Base-by-base conservation (phyloP, 2,888 invertebrate species). In the Conomelus anceps region DNA sequence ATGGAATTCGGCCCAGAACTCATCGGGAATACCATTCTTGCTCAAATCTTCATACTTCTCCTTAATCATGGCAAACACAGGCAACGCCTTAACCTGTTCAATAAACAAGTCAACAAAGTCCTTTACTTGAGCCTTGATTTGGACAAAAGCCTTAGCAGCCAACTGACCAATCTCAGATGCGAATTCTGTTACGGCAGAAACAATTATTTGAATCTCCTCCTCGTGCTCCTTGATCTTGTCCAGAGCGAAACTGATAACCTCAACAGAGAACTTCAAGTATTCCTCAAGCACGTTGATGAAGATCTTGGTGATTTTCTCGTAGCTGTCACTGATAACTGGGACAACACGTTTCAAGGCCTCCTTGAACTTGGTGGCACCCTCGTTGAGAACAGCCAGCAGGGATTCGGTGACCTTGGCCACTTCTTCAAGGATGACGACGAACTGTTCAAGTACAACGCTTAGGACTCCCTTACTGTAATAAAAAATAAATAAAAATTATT, bases 211-310 rank as follows among this genome's bases (percentile, higher is more conserved):
- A 0, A 96, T 93, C 91, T 96, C 96, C 20, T 94, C 94, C 93
- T 96, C 95, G 92, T 96, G 95, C 89, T 95, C 94, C 91, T 96
- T 96, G 89, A 95, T 93, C 92, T 96, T 93, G 91, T 95, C 94
- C 0, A 94, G 91, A n/a, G 63, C 63, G 63, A 4, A 63, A n/a
- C 63, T 63, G 63, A 63, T 63, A 20, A 63, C 91, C 41, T 93
- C 92, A 1, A 91, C 92, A 0, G 92, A 90, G 0, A 94, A 93
- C 0, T 95, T 94, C 0, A 95, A 92, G 4, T 95, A 90, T 88
- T 94, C 94, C 41, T 94, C 91, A 0, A 93, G 91, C 0, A 94
- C 93, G 22, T 94, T 93, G 84, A 94, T 91, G 90, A 94, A 92
- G 1, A 92, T 85, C 85, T 94, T 94, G 0, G 94, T 87, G 0